Evolutionary conservation across 53 echinoderm and acorn worm genomes (phyloP), one percentile per base, ranked within the genome.

Genomic region (Holothuria scabra): DNA sequence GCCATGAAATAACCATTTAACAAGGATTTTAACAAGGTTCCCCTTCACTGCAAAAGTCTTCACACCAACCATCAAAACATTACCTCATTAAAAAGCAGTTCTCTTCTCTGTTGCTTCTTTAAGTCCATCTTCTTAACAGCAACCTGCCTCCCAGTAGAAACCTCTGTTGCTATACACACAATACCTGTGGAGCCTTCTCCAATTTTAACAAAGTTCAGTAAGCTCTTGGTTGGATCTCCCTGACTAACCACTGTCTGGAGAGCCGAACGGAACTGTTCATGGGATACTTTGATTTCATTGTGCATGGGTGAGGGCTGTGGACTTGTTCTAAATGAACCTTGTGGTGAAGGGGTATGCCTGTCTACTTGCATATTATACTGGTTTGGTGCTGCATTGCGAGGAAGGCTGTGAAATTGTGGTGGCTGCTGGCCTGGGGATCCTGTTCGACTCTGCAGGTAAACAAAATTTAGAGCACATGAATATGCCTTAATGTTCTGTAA

Each of bases 81-180:
- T 83, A 96, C 97, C 93, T 96, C 97, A 92, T 96, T 96, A 58
- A 96, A 96, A 24, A 96, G 88, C 16, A 96, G 83, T 83, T 96
- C 97, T 84, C 97, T 91, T 86, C 97, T 90, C 87, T 96, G 97
- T 29, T 96, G 97, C 65, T 96, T 96, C 83, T 90, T 88, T 30
- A 96, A 66, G 84, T 96, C 97, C 97, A 96, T 96, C 90, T 96
- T 96, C 87, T 96, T 96, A 28, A 96, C 97, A 32, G 97, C 97
- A 20, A 96, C 97, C 84, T 96, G 97, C 35, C 97, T 58, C 10
- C 93, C 92, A 1, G 84, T 84, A 16, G 74, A 67, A 28, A 70
- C 49, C 84, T 96, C 97, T 3, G 97, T 96, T 28, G 97, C 97
- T 18, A 96, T 93, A 74, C 97, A 96, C 12, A 96, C 97, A 18